Conservation (phyloP, 1,140 invertebrate genomes). For the Branchinecta lindahli region DNA sequence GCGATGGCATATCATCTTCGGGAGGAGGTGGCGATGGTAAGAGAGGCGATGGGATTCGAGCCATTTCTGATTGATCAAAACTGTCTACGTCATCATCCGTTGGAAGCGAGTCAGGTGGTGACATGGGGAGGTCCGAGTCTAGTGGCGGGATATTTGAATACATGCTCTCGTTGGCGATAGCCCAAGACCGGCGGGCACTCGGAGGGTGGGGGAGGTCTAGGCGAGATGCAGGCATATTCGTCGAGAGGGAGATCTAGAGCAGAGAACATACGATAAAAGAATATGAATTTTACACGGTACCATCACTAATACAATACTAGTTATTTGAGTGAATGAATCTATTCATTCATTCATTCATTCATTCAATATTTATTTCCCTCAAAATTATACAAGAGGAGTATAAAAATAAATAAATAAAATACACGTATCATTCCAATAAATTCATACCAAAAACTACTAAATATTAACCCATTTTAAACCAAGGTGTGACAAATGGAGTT, state of each 20-base stretch:
- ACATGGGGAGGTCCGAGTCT: background rate
- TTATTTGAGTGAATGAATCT: too few relatives aligned
- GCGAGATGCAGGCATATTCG: background rate
- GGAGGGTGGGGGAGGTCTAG: background rate
- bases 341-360: too few relatives aligned
- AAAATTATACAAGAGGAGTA: too few relatives aligned
- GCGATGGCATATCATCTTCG: slow-evolving; percentile 21
- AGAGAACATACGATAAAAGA: background rate
- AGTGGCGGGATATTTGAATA: background rate
- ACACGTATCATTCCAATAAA: too few relatives aligned
- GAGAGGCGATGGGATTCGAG: background rate
- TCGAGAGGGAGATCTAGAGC: background rate
- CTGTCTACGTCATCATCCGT: background rate
- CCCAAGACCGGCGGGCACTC: background rate
- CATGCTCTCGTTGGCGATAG: background rate
- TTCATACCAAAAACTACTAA: too few relatives aligned
- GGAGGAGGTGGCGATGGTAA: slow-evolving; percentile 6
- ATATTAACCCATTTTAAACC: too few relatives aligned
- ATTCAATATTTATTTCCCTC: too few relatives aligned
- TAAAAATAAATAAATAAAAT: too few relatives aligned
- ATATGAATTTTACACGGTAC: too few relatives aligned
- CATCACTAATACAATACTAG: too few relatives aligned
- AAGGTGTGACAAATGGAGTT: too few relatives aligned
- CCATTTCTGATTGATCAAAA: slow-evolving; percentile 4
- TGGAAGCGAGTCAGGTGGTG: background rate